phyloP scores from a whole-genome alignment of 2,113 vertebrate genomes.

The Charina bottae region DNA sequence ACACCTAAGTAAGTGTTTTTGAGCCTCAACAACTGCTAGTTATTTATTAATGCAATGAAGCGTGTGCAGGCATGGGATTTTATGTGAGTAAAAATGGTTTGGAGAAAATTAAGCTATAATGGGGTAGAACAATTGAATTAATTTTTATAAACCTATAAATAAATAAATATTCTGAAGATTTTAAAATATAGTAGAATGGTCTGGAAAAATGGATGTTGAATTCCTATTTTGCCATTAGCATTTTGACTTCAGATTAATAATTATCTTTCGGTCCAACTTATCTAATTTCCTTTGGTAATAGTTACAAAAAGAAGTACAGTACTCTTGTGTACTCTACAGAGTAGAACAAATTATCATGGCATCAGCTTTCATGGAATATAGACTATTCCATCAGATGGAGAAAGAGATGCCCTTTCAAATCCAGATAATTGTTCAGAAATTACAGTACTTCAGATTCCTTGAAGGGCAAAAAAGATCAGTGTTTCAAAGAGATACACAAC shows the following conservation, averaged over 20 bases:
- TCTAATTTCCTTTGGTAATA: background rate
- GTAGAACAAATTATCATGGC: background rate
- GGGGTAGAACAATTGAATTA: background rate
- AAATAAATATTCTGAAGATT: background rate
- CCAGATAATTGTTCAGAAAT: background rate
- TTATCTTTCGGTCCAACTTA: background rate
- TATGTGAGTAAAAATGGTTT: background rate
- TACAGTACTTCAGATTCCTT: background rate
- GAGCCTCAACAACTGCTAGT: background rate
- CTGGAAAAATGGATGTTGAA: background rate
- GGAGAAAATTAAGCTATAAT: background rate
- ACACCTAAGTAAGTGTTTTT: background rate
- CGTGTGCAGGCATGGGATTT: background rate
- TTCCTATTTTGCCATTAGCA: background rate
- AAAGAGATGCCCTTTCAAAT: background rate
- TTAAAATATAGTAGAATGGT: background rate
- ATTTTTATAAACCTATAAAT: background rate
- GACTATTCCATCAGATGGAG: background rate
- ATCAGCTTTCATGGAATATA: background rate
- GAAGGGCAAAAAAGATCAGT: background rate
- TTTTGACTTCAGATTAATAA: background rate
- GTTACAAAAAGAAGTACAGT: background rate
- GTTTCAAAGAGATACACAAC: background rate
- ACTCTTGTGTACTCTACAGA: background rate
- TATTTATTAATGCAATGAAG: slow-evolving; percentile 5